Evolutionary conservation across 2,113 vertebrate genomes (phyloP).

Genomic region (Seriola rivoliana): DNA sequence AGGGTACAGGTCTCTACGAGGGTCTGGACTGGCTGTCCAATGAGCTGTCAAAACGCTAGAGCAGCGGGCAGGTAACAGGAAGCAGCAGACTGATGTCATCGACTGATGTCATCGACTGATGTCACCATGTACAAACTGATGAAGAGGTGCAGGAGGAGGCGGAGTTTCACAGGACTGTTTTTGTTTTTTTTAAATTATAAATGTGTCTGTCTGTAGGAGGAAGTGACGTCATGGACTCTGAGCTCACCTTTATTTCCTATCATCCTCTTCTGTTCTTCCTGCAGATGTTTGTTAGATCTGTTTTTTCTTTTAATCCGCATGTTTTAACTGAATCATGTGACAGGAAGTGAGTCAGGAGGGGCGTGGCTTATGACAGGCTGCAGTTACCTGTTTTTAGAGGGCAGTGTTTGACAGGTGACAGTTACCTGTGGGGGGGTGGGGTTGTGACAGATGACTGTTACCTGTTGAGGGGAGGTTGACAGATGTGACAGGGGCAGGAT

Average conservation of each 20-base stretch:
- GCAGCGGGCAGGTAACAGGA: constrained; percentile 28
- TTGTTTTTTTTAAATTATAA: constrained; percentile 74
- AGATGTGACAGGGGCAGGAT: not conserved
- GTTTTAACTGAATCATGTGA: constrained; percentile 73
- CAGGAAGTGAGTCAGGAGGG: constrained; percentile 24
- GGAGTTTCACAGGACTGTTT: constrained; percentile 58
- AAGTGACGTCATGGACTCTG: constrained; percentile 80
- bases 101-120: constrained; percentile 42
- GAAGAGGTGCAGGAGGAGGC: constrained; percentile 25
- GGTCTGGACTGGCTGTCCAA: constrained; percentile 93
- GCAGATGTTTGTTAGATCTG: constrained; percentile 57
- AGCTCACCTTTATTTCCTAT: constrained; percentile 68
- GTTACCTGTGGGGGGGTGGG: constrained; percentile 17
- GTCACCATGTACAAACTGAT: constrained; percentile 47
- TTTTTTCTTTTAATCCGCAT: constrained; percentile 78
- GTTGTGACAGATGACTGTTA: too few relatives aligned
- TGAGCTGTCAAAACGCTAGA: constrained; percentile 87
- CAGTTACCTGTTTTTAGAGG: not conserved
- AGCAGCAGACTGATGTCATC: constrained; percentile 42
- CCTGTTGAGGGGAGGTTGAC: too few relatives aligned
- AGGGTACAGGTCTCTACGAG: constrained; percentile 91
- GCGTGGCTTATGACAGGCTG: constrained; percentile 11
- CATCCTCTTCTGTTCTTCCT: constrained; percentile 62
- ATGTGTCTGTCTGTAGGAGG: constrained; percentile 73
- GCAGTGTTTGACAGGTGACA: constrained; percentile 17